Evolutionary conservation across 2,113 vertebrate genomes (phyloP), one percentile per base, ranked within the genome.

Genomic region (Addax nasomaculatus): DNA sequence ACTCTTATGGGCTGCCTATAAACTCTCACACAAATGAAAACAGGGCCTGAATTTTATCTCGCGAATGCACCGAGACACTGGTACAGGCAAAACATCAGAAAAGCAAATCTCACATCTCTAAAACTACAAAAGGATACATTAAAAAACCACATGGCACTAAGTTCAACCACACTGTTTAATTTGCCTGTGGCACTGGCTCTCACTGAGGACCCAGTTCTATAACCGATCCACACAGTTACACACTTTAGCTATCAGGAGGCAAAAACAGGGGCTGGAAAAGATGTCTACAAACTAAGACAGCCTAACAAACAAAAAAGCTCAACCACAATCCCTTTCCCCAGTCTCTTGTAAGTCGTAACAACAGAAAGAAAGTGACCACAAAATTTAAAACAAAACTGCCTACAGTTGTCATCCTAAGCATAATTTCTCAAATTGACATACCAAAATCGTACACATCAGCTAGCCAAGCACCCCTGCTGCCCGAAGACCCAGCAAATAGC

Each of bases 21-120:
- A 97, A 92, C 97, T 95, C 83, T 86, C 58, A 76, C 78, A 96
- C 78, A 97, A 97, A 97, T 97, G 78, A 95, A 87, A 96, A 93
- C 64, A 81, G 73, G 17, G 9, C 85, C 93, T 90, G 87, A 90
- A 97, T 95, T 93, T 96, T 86, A 98, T 92, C 86, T 94, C 45
- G 33, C 88, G 36, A 92, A 79, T 39, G 73, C 49, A 85, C 49
- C 49, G 76, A 60, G 78, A 96, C 45, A 64, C 23, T 81, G 39
- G 14, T 76, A 76, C 16, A 13, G 80, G 80, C 33, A 87, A 84
- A 93, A 95, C 73, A 93, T 30, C 78, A 49, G 49, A 94, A 96
- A 91, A 76, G 33, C 64, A 89, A 89, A 96, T 89, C 36, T 80
- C 19, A 81, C 15, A 16, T 60, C 88, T 89, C 87, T 55, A 81